phyloP scores from a whole-genome alignment of 1,140 invertebrate species.

The Ctenoplectra terminalis region DNA sequence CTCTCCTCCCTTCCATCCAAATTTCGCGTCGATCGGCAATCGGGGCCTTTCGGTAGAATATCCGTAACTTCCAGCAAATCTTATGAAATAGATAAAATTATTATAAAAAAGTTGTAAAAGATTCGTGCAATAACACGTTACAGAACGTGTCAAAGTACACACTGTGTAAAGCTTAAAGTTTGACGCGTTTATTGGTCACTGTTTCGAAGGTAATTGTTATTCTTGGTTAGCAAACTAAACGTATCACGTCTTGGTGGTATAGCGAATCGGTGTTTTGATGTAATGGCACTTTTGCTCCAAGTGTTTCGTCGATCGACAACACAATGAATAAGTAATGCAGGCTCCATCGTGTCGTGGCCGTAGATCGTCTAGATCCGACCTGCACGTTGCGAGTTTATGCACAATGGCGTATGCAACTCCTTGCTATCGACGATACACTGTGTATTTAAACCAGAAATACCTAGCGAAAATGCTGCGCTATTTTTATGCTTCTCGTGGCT shows the following conservation, averaged over 20 bases:
- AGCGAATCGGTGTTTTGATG: background rate
- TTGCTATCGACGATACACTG: background rate
- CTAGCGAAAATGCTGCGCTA: background rate
- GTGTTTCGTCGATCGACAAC: conserved; percentile 28
- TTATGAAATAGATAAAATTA: too few species aligned
- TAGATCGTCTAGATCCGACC: conserved; percentile 4
- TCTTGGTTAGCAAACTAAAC: background rate
- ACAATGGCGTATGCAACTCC: background rate
- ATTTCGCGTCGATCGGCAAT: too few species aligned
- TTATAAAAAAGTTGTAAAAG: too few species aligned
- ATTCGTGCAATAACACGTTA: too few species aligned
- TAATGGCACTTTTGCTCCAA: conserved; percentile 4
- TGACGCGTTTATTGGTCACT: background rate
- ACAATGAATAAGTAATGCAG: conserved; percentile 34
- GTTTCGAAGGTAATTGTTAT: background rate
- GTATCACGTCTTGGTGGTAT: background rate
- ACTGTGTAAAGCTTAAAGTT: background rate
- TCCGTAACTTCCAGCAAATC: too few species aligned
- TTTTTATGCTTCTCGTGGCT: background rate
- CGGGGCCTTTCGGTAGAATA: too few species aligned
- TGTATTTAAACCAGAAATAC: background rate
- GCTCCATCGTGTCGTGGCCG: background rate
- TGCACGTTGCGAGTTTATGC: background rate
- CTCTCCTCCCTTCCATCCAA: too few species aligned
- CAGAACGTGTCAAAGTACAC: too few species aligned